Percentiles rank a stretch among this genome's conserved stretches.
These are phyloP conservation scores for Carcinoscorpius rotundicauda DNA, from an alignment of 1,140 invertebrate genomes.

Conservation along the genomic window DNA sequence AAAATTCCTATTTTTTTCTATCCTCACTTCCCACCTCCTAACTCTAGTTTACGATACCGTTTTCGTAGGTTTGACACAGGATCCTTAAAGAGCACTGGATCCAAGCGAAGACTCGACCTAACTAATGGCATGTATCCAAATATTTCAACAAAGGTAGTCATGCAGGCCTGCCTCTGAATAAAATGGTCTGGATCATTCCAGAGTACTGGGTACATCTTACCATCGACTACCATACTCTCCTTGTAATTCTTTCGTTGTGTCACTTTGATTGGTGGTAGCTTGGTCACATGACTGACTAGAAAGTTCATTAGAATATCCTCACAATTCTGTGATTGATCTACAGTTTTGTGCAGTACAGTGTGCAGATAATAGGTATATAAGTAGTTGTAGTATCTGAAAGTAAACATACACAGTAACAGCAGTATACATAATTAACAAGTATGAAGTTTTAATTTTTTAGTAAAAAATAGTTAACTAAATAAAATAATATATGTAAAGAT, in stretches of 20 bases:
- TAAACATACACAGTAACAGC: no score
- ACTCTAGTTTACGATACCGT: slow-evolving; percentile 90
- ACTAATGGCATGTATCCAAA: slow-evolving; percentile 93
- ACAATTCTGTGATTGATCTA: slow-evolving; percentile 83
- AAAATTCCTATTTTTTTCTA: no score
- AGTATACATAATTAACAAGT: no score
- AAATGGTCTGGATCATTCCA: slow-evolving; percentile 91
- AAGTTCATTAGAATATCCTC: slow-evolving; percentile 97
- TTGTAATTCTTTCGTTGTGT: slow-evolving; percentile 88
- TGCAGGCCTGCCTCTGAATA: slow-evolving; percentile 65
- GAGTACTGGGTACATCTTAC: slow-evolving; percentile 39
- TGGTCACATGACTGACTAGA: slow-evolving; percentile 80
- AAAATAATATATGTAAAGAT: no score
- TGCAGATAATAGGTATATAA: slow-evolving; percentile 70
- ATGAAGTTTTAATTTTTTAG: no score
- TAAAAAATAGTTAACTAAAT: no score
- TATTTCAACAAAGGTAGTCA: slow-evolving; percentile 78
- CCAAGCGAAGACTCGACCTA: slow-evolving; percentile 74
- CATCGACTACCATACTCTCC: slow-evolving; percentile 36
- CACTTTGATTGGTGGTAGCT: slow-evolving; percentile 87
- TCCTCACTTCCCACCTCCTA: slow-evolving; percentile 13
- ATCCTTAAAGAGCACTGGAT: slow-evolving; percentile 91
- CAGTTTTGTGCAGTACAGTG: slow-evolving; percentile 55
- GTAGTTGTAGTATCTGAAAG: slow-evolving; percentile 69
- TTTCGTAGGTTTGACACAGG: slow-evolving; percentile 87